Percentiles rank a stretch among this genome's conserved stretches.
These are phyloP conservation scores for Ictidomys tridecemlineatus DNA, from an alignment of 2,113 vertebrate genomes.

Conservation along the genomic window DNA sequence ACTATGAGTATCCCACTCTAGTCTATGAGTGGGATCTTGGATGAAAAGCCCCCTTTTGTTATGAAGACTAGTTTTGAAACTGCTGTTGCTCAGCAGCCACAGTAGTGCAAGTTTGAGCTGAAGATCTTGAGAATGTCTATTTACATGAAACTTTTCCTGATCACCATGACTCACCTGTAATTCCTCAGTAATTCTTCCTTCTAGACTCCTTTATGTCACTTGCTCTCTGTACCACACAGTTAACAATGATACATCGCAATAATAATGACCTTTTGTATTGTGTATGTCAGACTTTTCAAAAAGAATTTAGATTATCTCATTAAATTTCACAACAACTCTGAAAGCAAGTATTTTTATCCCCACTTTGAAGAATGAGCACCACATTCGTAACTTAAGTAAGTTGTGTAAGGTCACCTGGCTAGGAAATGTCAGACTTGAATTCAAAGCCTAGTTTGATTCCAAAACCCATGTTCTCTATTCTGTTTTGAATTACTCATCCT, in stretches of 20 bases:
- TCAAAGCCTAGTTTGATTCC: constrained; percentile 37
- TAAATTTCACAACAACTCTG: constrained; percentile 30
- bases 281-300: constrained; percentile 39
- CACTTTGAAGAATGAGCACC: constrained; percentile 28
- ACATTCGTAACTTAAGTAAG: neutral
- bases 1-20: neutral
- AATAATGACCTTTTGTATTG: constrained; percentile 18
- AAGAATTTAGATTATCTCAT: constrained; percentile 57
- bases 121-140: constrained; percentile 47
- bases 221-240: constrained; percentile 2
- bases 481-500: constrained; percentile 26
- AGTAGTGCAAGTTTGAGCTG: constrained; percentile 28
- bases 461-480: neutral
- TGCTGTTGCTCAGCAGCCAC: neutral
- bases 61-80: constrained; percentile 22
- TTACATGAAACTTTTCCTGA: constrained; percentile 46
- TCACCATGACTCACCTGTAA: constrained; percentile 55
- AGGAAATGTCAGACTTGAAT: constrained; percentile 46
- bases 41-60: neutral
- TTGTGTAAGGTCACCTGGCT: constrained; percentile 18
- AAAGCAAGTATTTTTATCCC: constrained; percentile 47
- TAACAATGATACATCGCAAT: constrained; percentile 52
- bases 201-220: constrained; percentile 53
- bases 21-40: neutral
- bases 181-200: constrained; percentile 57